These are phyloP conservation scores for Calameuta filiformis DNA, from an alignment of 2,888 invertebrate genomes.

Conservation along the genomic window DNA sequence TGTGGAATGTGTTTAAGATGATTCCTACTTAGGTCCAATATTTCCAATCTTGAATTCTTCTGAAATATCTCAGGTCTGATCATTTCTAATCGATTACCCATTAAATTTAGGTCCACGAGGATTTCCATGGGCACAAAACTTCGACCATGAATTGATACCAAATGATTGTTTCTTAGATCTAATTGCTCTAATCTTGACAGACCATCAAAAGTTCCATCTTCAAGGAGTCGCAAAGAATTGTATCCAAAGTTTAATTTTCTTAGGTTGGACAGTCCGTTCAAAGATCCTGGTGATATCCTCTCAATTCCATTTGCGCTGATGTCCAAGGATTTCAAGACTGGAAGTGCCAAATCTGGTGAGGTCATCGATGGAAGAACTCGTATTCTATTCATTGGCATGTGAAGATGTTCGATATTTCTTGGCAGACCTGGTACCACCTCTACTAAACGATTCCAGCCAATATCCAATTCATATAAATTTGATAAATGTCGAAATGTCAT, in stretches of 20 bases:
- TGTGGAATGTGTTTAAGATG: constrained; percentile 77
- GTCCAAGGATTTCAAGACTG: constrained; percentile 79
- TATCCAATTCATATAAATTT: constrained; percentile 82
- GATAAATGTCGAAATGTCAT: constrained; percentile 81
- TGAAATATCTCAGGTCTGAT: constrained; percentile 77
- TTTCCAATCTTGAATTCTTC: constrained; percentile 73
- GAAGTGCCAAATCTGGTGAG: constrained; percentile 78
- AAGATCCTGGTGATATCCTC: constrained; percentile 73
- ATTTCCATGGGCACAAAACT: constrained; percentile 74
- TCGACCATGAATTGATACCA: constrained; percentile 75
- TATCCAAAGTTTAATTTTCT: constrained; percentile 77
- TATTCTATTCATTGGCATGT: constrained; percentile 79
- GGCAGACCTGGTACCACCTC: constrained; percentile 84
- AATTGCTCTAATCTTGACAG: constrained; percentile 77
- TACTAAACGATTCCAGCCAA: constrained; percentile 78
- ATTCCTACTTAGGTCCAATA: constrained; percentile 81
- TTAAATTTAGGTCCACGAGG: constrained; percentile 78
- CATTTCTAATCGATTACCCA: constrained; percentile 80
- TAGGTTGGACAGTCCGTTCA: constrained; percentile 76
- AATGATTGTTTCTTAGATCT: constrained; percentile 80
- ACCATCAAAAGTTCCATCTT: constrained; percentile 78
- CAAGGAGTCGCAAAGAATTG: constrained; percentile 78
- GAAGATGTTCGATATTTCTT: constrained; percentile 79
- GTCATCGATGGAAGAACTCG: constrained; percentile 73
- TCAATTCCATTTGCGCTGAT: constrained; percentile 81